Evolutionary conservation across 2,888 invertebrate species (phyloP).

Genomic region (Nesidiocoris tenuis): DNA sequence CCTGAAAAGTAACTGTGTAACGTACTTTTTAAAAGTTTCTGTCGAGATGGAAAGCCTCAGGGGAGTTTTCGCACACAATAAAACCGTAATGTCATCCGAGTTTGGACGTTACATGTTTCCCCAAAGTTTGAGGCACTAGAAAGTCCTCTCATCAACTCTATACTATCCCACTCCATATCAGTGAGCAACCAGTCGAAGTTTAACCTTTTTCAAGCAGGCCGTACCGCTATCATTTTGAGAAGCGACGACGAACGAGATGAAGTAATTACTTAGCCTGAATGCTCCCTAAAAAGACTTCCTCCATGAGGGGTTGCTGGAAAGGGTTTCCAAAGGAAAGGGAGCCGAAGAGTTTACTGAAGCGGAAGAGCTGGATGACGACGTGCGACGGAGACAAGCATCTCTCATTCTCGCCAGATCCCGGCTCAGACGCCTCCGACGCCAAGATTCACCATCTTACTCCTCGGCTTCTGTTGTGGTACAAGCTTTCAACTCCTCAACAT

Average conservation of each 20-base stretch:
- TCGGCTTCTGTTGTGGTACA: neutral
- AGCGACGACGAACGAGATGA: neutral
- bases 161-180: neutral
- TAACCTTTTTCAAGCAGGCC: neutral
- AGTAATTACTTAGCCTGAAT: neutral
- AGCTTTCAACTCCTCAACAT: neutral
- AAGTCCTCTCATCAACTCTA: too few species aligned
- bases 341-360: neutral
- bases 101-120: neutral
- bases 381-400: neutral
- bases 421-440: neutral
- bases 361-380: too few species aligned
- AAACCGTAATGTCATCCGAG: neutral
- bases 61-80: neutral
- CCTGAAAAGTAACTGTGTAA: too few species aligned
- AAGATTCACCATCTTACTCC: too few species aligned
- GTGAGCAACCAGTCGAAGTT: neutral
- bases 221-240: neutral
- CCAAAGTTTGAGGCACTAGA: neutral
- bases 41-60: neutral
- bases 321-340: too few species aligned
- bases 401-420: neutral
- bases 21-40: neutral
- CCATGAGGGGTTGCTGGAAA: neutral
- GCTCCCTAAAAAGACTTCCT: neutral